Conservation (phyloP, 2,113 vertebrate genomes). For the Heterotilapia buettikoferi region DNA sequence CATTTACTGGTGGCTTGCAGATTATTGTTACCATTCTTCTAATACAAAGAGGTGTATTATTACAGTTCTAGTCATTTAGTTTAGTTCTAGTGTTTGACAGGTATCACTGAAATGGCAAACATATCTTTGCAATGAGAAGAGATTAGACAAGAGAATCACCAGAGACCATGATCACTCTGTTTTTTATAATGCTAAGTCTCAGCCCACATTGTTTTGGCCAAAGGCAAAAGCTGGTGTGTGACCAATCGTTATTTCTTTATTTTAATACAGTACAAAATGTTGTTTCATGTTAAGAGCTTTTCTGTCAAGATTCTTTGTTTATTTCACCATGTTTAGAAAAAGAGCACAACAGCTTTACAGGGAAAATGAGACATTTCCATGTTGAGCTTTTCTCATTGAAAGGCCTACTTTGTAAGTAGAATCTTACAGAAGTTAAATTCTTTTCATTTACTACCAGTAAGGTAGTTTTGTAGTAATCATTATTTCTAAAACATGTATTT, state of each 20-base stretch:
- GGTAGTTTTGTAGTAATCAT: not conserved
- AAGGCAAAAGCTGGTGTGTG: not conserved
- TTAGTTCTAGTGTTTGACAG: not conserved
- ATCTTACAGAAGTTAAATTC: not conserved
- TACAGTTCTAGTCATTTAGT: not conserved
- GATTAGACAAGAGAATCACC: not conserved
- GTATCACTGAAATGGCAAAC: not conserved
- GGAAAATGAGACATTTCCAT: not conserved
- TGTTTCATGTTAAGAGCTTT: not conserved
- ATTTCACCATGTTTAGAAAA: not conserved
- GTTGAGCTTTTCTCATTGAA: not conserved
- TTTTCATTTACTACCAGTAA: not conserved
- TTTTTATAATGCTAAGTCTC: not conserved
- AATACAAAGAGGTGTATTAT: not conserved
- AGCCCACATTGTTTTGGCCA: constrained; percentile 3
- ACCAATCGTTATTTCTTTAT: constrained; percentile 6
- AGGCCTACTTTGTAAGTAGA: not conserved
- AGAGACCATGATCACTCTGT: not conserved
- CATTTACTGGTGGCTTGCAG: not conserved
- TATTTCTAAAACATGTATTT: not conserved
- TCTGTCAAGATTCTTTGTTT: not conserved
- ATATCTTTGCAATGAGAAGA: not conserved
- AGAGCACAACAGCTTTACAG: not conserved
- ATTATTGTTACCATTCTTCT: not conserved
- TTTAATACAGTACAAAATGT: not conserved